Base-by-base conservation (phyloP, 2,113 vertebrate genomes). In the Serinus canaria region DNA sequence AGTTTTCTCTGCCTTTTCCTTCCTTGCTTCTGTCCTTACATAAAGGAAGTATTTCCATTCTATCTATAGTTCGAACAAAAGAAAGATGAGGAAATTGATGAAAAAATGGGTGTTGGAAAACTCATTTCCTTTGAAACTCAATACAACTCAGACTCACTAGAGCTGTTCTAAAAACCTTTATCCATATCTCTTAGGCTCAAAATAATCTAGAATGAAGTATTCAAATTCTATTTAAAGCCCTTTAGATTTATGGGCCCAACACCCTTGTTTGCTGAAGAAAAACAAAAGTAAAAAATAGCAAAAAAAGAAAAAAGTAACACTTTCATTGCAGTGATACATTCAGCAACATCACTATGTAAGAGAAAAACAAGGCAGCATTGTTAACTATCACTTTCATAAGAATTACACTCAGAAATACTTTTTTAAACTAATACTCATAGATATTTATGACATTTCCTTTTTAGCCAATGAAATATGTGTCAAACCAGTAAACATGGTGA, bases 231-330 rank as follows among this genome's bases (percentile, higher is more conserved):
- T 58, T 52, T 66, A 67, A 78, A 84, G 8, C 3, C 5, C 7
- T 46, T 60, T 11, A 70, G 7, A 44, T 66, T 87, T n/a, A 49
- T 41, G 15, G 3, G 2, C 3, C 5, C 3, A 50, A 31, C 2
- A 2, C 4, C 3, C 2, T 2, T 74, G 1, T 39, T 64, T 83
- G 4, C 2, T 39, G 13, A 30, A 25, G 5, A 10, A 44, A 47
- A 9, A 8, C 37, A 47, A 35, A 15, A 13, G 2, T 7, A 5
- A 39, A 37, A 17, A 13, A 6, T 5, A 41, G 41, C 13, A 18
- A 22, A 10, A 15, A 11, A 52, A 3, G 2, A 10, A 21, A 17
- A 33, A 11, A 6, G 1, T 19, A 72, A 15, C 10, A 23, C 13
- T 77, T 12, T 56, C 3, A 25, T 37, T 52, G 4, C 6, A 33